Conservation (phyloP, 37 sponge, comb jelly and placozoan species). For the Oopsacas minuta region DNA sequence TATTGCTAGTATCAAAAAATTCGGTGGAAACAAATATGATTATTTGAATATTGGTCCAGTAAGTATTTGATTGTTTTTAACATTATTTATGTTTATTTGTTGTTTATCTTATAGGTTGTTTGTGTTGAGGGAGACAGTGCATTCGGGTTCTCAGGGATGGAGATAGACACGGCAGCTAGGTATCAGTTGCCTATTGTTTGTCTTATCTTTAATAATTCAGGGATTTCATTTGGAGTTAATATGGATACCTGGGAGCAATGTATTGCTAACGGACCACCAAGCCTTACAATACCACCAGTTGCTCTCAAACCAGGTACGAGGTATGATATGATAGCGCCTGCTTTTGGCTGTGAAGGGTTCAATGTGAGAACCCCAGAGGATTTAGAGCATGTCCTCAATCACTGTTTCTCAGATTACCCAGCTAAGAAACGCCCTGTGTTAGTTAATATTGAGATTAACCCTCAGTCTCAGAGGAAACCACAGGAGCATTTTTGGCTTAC, state of each 20-base stretch:
- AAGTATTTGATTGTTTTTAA: neutral
- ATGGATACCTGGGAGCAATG: constrained; percentile 28
- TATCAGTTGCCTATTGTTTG: constrained; percentile 74
- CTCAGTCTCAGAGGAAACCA: constrained; percentile 44
- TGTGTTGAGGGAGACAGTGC: constrained; percentile 92
- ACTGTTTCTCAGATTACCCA: neutral
- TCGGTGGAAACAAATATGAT: neutral
- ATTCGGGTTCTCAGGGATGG: constrained; percentile 91
- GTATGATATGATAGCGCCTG: constrained; percentile 56
- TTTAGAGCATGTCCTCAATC: constrained; percentile 23
- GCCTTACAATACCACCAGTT: constrained; percentile 46
- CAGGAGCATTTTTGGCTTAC: constrained; percentile 46
- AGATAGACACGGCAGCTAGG: constrained; percentile 76
- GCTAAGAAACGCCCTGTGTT: constrained; percentile 30
- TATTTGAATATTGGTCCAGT: neutral
- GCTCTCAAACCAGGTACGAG: constrained; percentile 30
- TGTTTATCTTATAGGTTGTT: constrained; percentile 22
- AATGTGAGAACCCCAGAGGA: constrained; percentile 32
- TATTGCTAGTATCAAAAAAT: constrained; percentile 29
- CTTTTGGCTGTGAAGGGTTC: constrained; percentile 50
- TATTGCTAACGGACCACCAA: constrained; percentile 11
- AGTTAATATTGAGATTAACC: constrained; percentile 53
- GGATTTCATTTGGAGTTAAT: constrained; percentile 60
- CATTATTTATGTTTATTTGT: neutral
- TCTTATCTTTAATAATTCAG: constrained; percentile 84